Evolutionary conservation across 2,888 invertebrate species (phyloP).

Genomic region (Leptopilina syphax): DNA sequence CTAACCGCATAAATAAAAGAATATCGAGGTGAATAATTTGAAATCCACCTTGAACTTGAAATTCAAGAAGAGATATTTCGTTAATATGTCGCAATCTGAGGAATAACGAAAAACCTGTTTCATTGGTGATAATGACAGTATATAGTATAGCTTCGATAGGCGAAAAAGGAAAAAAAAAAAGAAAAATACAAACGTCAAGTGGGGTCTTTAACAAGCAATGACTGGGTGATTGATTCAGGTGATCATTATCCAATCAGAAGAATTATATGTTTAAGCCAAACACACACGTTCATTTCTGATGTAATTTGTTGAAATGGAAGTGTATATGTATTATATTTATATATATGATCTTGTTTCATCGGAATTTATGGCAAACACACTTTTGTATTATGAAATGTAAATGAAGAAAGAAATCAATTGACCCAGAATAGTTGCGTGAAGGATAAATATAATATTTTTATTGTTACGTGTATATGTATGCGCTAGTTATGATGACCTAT

Average conservation of each 20-base stretch:
- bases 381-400: background rate
- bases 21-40: no score
- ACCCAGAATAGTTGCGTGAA: background rate
- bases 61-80: conserved; percentile 1
- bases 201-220: conserved; percentile 28
- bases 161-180: background rate
- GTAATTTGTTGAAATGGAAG: background rate
- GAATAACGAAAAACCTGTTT: conserved; percentile 39
- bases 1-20: no score
- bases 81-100: conserved; percentile 33
- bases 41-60: conserved; percentile 13
- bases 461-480: no score
- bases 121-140: conserved; percentile 26
- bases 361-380: background rate
- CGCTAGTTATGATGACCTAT: no score
- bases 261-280: conserved; percentile 31
- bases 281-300: background rate
- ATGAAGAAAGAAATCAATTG: background rate
- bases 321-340: no score
- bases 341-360: background rate
- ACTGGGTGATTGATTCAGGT: conserved; percentile 38
- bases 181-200: background rate
- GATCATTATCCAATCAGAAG: conserved; percentile 39
- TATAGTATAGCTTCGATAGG: conserved; percentile 5
- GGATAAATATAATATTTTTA: background rate